Percentiles rank a stretch among this genome's conserved stretches.
These are phyloP conservation scores for Bombylius major DNA, from an alignment of 2,888 invertebrate species.

Conservation along the genomic window DNA sequence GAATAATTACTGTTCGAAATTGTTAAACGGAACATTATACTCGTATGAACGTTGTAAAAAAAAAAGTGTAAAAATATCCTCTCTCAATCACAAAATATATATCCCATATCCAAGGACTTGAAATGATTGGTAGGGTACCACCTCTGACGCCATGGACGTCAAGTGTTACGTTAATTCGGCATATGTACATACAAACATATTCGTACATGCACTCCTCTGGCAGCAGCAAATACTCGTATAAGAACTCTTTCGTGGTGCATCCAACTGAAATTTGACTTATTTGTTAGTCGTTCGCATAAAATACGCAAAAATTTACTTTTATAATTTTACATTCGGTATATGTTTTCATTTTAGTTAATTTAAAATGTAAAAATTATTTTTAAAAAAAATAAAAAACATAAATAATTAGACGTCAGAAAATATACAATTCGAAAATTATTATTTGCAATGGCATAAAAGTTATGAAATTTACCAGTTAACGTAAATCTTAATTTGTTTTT, in stretches of 20 bases:
- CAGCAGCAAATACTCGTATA: too few species aligned
- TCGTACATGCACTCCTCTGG: too few species aligned
- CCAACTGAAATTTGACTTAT: too few species aligned
- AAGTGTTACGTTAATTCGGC: background rate
- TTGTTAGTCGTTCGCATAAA: too few species aligned
- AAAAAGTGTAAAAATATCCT: background rate
- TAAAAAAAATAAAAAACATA: background rate
- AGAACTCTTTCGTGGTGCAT: too few species aligned
- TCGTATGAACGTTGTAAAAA: background rate
- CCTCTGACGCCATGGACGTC: constrained; percentile 7
- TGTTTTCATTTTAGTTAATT: too few species aligned
- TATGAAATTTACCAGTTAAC: background rate
- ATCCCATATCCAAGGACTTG: constrained; percentile 3
- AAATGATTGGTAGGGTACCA: constrained; percentile 5
- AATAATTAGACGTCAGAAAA: constrained; percentile 2
- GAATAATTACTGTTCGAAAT: constrained; percentile 5
- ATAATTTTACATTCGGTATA: too few species aligned
- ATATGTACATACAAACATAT: background rate
- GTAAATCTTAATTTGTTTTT: background rate
- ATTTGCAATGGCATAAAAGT: background rate
- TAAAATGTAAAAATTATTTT: too few species aligned
- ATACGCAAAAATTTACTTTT: too few species aligned
- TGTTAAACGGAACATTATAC: background rate
- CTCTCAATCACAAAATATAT: background rate
- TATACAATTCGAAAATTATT: background rate